phyloP scores from a whole-genome alignment of 2,888 invertebrate genomes.

The Lochmaea capreae region DNA sequence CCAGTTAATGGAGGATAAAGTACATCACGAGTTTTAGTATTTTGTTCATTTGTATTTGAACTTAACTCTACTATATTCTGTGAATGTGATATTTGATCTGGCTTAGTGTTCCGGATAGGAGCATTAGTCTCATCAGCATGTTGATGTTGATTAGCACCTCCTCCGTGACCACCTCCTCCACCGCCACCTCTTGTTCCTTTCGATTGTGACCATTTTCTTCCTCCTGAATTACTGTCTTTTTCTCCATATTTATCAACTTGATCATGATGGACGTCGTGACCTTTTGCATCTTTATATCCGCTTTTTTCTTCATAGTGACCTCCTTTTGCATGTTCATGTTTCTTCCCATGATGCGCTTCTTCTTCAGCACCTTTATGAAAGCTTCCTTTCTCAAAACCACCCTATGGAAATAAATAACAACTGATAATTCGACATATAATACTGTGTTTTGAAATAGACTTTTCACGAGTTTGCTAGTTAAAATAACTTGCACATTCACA shows the following conservation, averaged over 20 bases:
- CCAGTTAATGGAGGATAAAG: conserved; percentile 14
- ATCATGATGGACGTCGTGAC: conserved; percentile 70
- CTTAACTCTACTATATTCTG: not conserved
- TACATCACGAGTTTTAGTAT: conserved; percentile 6
- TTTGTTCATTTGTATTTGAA: not conserved
- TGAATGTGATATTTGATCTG: not conserved
- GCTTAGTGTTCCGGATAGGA: conserved; percentile 9
- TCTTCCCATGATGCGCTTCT: conserved; percentile 56
- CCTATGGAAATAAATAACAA: conserved; percentile 62
- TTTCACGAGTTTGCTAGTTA: not conserved
- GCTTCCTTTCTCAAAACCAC: conserved; percentile 70
- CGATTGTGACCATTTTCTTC: conserved; percentile 69
- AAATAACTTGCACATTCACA: no score
- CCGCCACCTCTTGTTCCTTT: conserved; percentile 48
- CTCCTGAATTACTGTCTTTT: conserved; percentile 64
- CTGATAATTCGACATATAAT: not conserved
- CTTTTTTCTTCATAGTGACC: conserved; percentile 68
- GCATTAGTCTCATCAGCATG: conserved; percentile 16
- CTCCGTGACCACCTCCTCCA: conserved; percentile 41
- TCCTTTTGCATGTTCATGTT: conserved; percentile 69
- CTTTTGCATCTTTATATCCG: conserved; percentile 71
- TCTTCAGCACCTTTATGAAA: conserved; percentile 68
- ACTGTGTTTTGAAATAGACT: not conserved
- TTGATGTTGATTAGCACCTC: conserved; percentile 32
- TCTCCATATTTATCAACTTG: conserved; percentile 65